Conservation (phyloP, 1,140 invertebrate genomes). For the Caenorhabditis remanei region DNA sequence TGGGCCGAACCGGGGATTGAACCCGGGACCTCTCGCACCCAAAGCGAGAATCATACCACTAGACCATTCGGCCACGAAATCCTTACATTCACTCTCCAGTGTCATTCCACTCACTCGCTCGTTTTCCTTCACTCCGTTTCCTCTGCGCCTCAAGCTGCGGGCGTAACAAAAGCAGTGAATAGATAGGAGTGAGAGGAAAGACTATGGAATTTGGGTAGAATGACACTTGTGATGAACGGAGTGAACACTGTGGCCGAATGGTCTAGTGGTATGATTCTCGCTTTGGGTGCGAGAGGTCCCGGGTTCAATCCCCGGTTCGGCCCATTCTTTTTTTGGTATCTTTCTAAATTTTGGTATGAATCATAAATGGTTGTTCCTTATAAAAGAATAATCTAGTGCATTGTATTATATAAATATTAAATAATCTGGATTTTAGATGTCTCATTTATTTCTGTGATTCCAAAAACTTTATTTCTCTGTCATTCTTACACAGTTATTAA, state of each 20-base stretch:
- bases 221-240: not conserved
- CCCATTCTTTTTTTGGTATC: not conserved
- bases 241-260: conserved; percentile 48
- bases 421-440: no score
- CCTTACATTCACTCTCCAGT: not conserved
- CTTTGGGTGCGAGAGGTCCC: conserved; percentile 73
- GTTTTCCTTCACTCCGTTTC: not conserved
- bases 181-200: not conserved
- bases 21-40: conserved; percentile 76
- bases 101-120: conserved; percentile 4
- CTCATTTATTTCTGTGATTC: no score
- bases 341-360: not conserved
- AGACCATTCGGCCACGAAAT: conserved; percentile 66
- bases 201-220: not conserved
- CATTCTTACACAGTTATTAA: no score
- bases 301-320: conserved; percentile 68
- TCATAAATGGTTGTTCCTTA: no score
- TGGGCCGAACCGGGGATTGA: conserved; percentile 70
- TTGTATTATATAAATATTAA: no score
- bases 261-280: conserved; percentile 74
- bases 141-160: not conserved
- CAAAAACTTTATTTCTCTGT: no score
- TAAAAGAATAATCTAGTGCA: no score
- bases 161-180: not conserved
- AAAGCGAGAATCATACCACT: conserved; percentile 77